Percentiles rank a stretch among this genome's conserved stretches.
Conservation (phyloP, 2,113 vertebrate species). For the Carassius auratus region DNA sequence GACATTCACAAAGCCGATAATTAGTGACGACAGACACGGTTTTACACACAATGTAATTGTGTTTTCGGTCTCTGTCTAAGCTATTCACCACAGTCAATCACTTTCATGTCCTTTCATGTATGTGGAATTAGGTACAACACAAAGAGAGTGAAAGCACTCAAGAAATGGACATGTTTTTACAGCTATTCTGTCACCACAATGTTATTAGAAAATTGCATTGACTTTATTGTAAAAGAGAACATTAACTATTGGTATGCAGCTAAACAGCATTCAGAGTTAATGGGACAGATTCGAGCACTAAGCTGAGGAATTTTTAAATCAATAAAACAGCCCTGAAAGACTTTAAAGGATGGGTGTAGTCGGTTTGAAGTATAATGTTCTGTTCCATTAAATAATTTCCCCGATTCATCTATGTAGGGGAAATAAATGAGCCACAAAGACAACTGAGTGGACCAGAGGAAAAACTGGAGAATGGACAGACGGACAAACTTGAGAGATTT, state of each 20-base stretch:
- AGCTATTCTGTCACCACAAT: constrained; percentile 50
- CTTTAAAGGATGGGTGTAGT: constrained; percentile 22
- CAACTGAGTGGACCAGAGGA: background rate
- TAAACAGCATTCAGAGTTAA: constrained; percentile 26
- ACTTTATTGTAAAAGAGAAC: constrained; percentile 55
- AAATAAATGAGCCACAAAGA: constrained; percentile 5
- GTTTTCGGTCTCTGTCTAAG: constrained; percentile 53
- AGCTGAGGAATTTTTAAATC: constrained; percentile 34
- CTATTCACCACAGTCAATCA: constrained; percentile 57
- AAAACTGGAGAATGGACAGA: constrained; percentile 9
- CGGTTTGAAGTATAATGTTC: background rate
- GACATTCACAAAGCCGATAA: constrained; percentile 57
- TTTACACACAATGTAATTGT: constrained; percentile 55
- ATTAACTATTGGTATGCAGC: constrained; percentile 39
- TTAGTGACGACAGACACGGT: constrained; percentile 61
- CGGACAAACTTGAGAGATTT: constrained; percentile 48
- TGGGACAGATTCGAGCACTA: constrained; percentile 24
- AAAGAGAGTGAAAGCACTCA: constrained; percentile 49
- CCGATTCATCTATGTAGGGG: constrained; percentile 4
- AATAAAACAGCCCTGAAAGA: constrained; percentile 22
- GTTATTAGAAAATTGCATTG: constrained; percentile 35
- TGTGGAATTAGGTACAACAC: constrained; percentile 56
- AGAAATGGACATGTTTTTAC: constrained; percentile 43
- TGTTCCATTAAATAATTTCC: constrained; percentile 25
- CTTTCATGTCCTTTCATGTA: constrained; percentile 53